These are phyloP conservation scores for cattle (Bos taurus) DNA, from an alignment of 2,113 vertebrate species.

Conservation along the genomic window ARS-UCD2.0 NC_037357.1:48812501-48813000, in stretches of 20 bases:
- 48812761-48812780: not conserved
- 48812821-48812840: not conserved
- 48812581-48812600: not conserved
- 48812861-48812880: not conserved
- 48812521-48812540: not conserved
- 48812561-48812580: not conserved
- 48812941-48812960: not conserved
- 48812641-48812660: not conserved
- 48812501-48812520: not conserved
- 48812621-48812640: not conserved
- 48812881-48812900: not conserved
- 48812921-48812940: not conserved
- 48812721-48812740: not conserved
- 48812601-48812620: not conserved
- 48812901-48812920: not conserved
- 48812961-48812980: not conserved
- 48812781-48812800: not conserved
- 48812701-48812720: not conserved
- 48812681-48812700: not conserved
- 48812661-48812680: not conserved
- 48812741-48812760: not conserved
- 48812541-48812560: not conserved
- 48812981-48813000: not conserved
- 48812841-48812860: not conserved
- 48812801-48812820: not conserved